Percentiles rank a stretch among this genome's conserved stretches.
Evolutionary conservation across 2,113 vertebrate species (phyloP).

Genomic region (Holacanthus passer): DNA sequence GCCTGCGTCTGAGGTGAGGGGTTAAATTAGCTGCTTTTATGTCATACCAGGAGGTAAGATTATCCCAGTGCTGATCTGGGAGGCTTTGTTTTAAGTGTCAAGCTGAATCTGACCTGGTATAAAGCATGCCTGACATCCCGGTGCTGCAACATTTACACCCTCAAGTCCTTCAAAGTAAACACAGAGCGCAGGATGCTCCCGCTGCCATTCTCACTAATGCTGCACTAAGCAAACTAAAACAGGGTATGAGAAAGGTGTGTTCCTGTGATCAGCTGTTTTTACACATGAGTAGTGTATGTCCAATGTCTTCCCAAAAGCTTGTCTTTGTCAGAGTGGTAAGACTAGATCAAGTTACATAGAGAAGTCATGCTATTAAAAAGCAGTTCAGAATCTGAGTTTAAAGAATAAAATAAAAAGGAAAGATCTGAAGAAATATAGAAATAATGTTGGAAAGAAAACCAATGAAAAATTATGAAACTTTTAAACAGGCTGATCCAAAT

Average conservation of each 20-base stretch:
- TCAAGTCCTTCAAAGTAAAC: conserved; percentile 10
- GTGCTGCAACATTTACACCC: conserved; percentile 4
- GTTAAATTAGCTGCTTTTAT: conserved; percentile 43
- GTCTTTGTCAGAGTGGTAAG: background rate
- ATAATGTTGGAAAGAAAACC: too few relatives aligned
- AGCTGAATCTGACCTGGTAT: conserved; percentile 30
- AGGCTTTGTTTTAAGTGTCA: conserved; percentile 49
- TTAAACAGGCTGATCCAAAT: too few relatives aligned
- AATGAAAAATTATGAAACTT: too few relatives aligned
- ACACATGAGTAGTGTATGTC: background rate
- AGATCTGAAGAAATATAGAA: too few relatives aligned
- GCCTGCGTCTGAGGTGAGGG: conserved; percentile 25
- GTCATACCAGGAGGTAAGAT: conserved; percentile 26
- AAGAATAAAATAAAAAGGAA: too few relatives aligned
- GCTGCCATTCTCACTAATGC: conserved; percentile 14
- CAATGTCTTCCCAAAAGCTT: background rate
- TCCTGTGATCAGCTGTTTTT: background rate
- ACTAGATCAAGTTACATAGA: background rate
- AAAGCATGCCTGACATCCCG: conserved; percentile 30
- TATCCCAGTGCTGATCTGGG: conserved; percentile 17
- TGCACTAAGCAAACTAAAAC: background rate
- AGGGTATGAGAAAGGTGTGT: background rate
- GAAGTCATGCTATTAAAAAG: too few relatives aligned
- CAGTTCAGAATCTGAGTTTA: too few relatives aligned
- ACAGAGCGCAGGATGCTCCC: background rate